Evolutionary conservation across 2,888 invertebrate genomes (phyloP).

Genomic region (Chymomyza fuscimana): DNA sequence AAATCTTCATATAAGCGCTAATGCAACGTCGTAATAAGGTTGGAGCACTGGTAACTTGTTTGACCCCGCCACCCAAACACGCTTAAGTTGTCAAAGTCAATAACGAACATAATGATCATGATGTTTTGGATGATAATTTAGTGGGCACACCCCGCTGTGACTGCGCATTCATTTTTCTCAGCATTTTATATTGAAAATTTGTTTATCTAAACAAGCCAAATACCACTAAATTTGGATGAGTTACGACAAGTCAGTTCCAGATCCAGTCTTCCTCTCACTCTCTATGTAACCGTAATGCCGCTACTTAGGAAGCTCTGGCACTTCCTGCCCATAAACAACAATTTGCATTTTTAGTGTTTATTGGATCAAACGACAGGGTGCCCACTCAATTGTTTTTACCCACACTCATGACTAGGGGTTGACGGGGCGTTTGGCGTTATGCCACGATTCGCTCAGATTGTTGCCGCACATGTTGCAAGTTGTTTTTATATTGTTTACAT

Average conservation of each 20-base stretch:
- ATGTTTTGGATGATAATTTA: constrained; percentile 3
- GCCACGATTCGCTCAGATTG: constrained; percentile 23
- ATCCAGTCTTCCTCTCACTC: constrained; percentile 8
- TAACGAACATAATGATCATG: constrained; percentile 2
- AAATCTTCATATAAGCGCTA: constrained; percentile 64
- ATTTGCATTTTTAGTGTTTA: constrained; percentile 64
- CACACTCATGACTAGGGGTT: constrained; percentile 28
- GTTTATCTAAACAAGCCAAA: background rate
- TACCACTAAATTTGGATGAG: constrained; percentile 29
- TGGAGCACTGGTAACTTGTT: background rate
- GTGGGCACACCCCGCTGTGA: constrained; percentile 13
- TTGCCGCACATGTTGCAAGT: constrained; percentile 62
- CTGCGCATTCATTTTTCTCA: constrained; percentile 18
- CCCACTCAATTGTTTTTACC: constrained; percentile 2
- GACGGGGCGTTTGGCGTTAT: background rate
- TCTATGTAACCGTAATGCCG: constrained; percentile 38
- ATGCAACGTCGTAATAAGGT: background rate
- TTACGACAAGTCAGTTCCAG: constrained; percentile 20
- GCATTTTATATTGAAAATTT: constrained; percentile 27
- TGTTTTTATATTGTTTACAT: constrained; percentile 64
- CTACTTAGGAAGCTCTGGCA: constrained; percentile 46
- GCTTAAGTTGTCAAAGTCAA: constrained; percentile 37
- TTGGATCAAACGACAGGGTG: constrained; percentile 24
- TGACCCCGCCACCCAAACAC: constrained; percentile 33
- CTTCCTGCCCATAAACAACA: constrained; percentile 58